A percentile compares a stretch with the other conserved stretches of the same genome.
Evolutionary conservation across 2,113 vertebrate species (phyloP).

Genomic region (Lepus americanus): DNA sequence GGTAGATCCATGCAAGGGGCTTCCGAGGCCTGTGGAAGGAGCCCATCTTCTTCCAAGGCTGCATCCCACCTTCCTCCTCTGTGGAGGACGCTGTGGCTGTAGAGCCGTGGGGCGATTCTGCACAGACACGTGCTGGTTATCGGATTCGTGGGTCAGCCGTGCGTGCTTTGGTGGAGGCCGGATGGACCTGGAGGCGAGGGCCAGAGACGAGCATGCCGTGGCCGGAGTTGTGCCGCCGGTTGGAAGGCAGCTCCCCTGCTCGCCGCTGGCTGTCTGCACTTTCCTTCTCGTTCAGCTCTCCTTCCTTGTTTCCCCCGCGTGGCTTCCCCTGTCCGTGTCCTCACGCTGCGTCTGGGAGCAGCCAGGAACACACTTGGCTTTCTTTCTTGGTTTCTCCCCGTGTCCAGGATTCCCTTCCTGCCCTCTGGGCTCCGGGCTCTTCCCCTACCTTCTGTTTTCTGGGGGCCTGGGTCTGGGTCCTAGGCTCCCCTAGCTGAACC

Average conservation of each 20-base stretch:
- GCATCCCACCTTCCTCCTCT: background rate
- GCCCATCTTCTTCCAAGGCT: background rate
- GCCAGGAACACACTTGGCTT: background rate
- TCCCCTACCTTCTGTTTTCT: background rate
- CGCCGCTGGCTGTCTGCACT: background rate
- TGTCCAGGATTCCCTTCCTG: background rate
- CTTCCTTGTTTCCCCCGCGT: background rate
- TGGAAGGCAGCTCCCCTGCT: background rate
- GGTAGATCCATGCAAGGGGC: background rate
- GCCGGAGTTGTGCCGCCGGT: background rate
- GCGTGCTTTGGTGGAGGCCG: background rate
- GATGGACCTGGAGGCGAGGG: background rate
- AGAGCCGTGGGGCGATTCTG: background rate
- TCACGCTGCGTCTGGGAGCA: slow-evolving; percentile 2
- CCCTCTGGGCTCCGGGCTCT: background rate
- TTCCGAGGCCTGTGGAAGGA: background rate
- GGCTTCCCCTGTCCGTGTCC: slow-evolving; percentile 32
- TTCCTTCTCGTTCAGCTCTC: slow-evolving; percentile 39
- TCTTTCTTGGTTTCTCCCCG: slow-evolving; percentile 51
- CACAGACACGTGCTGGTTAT: background rate
- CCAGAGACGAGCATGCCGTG: background rate
- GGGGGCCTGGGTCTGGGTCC: background rate
- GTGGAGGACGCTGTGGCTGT: background rate
- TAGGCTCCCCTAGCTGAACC: background rate
- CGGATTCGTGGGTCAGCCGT: background rate